These are phyloP conservation scores for Stramonita haemastoma DNA, from an alignment of 2,888 invertebrate species.

Conservation along the genomic window DNA sequence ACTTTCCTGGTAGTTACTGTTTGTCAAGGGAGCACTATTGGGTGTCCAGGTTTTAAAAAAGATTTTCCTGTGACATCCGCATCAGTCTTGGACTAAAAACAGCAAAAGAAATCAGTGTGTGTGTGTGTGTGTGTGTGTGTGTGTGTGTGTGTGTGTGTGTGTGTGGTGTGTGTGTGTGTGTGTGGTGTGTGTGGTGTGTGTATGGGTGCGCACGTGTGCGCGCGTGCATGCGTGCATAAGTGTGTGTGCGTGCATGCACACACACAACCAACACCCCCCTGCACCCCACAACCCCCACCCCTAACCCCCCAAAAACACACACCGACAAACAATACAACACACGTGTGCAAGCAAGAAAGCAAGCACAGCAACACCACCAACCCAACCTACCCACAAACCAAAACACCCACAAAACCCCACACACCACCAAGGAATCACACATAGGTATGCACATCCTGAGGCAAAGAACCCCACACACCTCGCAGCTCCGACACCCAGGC, in stretches of 20 bases:
- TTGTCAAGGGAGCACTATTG: too few relatives aligned
- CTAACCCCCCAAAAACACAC: neutral
- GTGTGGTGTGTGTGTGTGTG: neutral
- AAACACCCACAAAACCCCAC: neutral
- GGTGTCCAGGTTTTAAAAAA: too few relatives aligned
- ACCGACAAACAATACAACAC: neutral
- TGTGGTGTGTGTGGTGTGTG: neutral
- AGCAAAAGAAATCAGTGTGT: neutral
- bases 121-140: neutral
- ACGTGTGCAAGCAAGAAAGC: too few relatives aligned
- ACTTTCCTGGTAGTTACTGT: too few relatives aligned
- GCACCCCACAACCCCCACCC: too few relatives aligned
- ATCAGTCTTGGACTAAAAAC: too few relatives aligned
- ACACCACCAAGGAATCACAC: neutral
- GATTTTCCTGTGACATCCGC: too few relatives aligned
- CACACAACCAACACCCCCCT: neutral
- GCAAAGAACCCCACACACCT: conserved; percentile 15
- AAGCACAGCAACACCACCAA: neutral
- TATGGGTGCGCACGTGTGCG: neutral
- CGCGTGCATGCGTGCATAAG: neutral
- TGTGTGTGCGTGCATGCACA: neutral
- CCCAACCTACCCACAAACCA: neutral
- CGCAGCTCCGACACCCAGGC: conserved; percentile 22
- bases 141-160: neutral
- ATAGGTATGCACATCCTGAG: conserved; percentile 36